Evolutionary conservation across 2,113 vertebrate species (phyloP).

Genomic region (Amphilophus citrinellus): DNA sequence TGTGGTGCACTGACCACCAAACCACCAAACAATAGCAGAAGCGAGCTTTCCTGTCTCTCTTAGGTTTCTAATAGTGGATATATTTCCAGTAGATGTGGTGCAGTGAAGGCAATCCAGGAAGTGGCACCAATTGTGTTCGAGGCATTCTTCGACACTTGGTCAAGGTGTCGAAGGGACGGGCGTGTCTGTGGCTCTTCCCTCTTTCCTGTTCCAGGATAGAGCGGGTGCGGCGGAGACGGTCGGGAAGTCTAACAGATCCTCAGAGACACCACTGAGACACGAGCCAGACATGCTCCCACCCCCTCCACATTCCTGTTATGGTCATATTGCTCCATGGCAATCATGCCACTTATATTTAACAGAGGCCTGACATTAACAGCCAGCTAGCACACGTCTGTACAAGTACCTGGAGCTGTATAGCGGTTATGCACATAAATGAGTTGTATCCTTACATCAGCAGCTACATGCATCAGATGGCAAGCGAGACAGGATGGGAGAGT

Average conservation of each 20-base stretch:
- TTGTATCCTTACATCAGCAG: background rate
- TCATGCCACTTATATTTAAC: conserved; percentile 20
- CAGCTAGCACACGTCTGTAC: conserved; percentile 23
- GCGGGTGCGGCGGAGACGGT: background rate
- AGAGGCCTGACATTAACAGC: conserved; percentile 3
- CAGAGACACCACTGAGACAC: conserved; percentile 35
- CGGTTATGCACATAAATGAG: background rate
- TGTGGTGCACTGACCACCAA: background rate
- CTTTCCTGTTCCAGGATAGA: conserved; percentile 59
- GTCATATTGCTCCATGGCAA: conserved; percentile 20
- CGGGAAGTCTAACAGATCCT: conserved; percentile 40
- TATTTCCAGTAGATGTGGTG: background rate
- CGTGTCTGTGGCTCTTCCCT: conserved; percentile 15
- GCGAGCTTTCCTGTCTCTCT: background rate
- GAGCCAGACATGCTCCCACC: conserved; percentile 39
- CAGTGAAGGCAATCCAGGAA: conserved; percentile 23
- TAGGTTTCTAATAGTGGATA: background rate
- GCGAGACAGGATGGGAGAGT: background rate
- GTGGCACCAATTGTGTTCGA: conserved; percentile 1
- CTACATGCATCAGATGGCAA: background rate
- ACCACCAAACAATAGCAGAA: background rate
- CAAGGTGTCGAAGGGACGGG: conserved; percentile 45
- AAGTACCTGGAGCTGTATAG: conserved; percentile 1
- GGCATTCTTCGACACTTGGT: conserved; percentile 22
- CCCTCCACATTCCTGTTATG: conserved; percentile 52